These are phyloP conservation scores for Zaprionus obscuricornis DNA, from an alignment of 2,888 invertebrate species.

Conservation along the genomic window DNA sequence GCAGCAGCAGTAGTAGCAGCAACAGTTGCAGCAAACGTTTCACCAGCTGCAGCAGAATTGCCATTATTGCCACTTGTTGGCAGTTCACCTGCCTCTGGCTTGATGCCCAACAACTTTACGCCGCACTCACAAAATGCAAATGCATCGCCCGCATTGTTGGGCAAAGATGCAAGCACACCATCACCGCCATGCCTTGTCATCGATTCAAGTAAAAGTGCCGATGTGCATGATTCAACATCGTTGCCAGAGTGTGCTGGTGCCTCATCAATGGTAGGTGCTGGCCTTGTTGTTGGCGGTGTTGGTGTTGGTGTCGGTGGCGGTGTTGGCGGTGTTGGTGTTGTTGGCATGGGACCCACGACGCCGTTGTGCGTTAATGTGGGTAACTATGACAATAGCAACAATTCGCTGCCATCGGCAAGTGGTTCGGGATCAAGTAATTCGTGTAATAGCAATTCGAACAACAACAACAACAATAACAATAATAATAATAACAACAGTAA, in stretches of 20 bases:
- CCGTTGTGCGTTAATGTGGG: slow-evolving; percentile 66
- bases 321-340: too few species aligned
- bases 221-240: slow-evolving; percentile 75
- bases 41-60: slow-evolving; percentile 24
- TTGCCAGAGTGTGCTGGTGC: slow-evolving; percentile 61
- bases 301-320: slow-evolving; percentile 1
- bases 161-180: slow-evolving; percentile 75
- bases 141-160: slow-evolving; percentile 58
- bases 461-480: slow-evolving; percentile 50
- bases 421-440: slow-evolving; percentile 68
- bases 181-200: slow-evolving; percentile 78
- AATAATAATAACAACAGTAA: slow-evolving; percentile 54
- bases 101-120: slow-evolving; percentile 55
- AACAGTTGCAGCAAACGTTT: too few species aligned
- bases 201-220: slow-evolving; percentile 75
- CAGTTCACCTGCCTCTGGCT: slow-evolving; percentile 42
- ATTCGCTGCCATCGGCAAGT: slow-evolving; percentile 66
- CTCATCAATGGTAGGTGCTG: too few species aligned
- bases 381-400: slow-evolving; percentile 68
- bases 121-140: slow-evolving; percentile 70
- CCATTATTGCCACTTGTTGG: slow-evolving; percentile 37
- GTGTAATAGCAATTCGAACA: slow-evolving; percentile 63
- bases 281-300: slow-evolving; percentile 17
- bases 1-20: slow-evolving; percentile 31
- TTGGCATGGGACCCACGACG: slow-evolving; percentile 44